Conservation (phyloP, 2,797 vertebrate genomes). For the Argyrosomus regius region DNA sequence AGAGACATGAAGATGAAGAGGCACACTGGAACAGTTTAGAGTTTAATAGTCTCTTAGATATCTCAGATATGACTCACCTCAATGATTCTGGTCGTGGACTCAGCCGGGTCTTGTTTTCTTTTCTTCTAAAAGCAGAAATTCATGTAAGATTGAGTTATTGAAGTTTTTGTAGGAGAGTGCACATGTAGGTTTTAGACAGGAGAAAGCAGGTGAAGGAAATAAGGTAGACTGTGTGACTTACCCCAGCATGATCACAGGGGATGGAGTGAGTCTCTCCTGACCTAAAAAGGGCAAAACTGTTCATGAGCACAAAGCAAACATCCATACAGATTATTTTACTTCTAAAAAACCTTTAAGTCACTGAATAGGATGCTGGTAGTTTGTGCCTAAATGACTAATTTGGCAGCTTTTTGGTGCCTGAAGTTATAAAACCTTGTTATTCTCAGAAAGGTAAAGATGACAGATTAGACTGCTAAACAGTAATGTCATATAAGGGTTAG, state of each 20-base stretch:
- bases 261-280: constrained; percentile 69
- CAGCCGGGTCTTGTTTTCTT: constrained; percentile 85
- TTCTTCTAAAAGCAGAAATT: constrained; percentile 83
- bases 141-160: constrained; percentile 19
- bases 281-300: constrained; percentile 61
- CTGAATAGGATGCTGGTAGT: not conserved
- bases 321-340: not conserved
- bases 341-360: not conserved
- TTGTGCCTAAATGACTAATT: not conserved
- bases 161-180: not conserved
- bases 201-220: not conserved
- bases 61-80: constrained; percentile 76
- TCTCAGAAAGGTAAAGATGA: not conserved
- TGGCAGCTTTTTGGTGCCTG: not conserved
- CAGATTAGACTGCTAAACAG: not conserved
- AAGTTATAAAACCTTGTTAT: not conserved
- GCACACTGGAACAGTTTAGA: not conserved
- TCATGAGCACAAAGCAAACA: not conserved
- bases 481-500: not conserved
- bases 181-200: not conserved
- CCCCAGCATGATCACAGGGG: constrained; percentile 82
- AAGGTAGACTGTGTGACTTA: constrained; percentile 59
- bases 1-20: constrained; percentile 10
- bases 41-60: not conserved
- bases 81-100: constrained; percentile 72